Percentiles rank a stretch among this genome's conserved stretches.
Evolutionary conservation across 2,797 vertebrate species (phyloP).

Genomic region (Ctenosaura bakeri): DNA sequence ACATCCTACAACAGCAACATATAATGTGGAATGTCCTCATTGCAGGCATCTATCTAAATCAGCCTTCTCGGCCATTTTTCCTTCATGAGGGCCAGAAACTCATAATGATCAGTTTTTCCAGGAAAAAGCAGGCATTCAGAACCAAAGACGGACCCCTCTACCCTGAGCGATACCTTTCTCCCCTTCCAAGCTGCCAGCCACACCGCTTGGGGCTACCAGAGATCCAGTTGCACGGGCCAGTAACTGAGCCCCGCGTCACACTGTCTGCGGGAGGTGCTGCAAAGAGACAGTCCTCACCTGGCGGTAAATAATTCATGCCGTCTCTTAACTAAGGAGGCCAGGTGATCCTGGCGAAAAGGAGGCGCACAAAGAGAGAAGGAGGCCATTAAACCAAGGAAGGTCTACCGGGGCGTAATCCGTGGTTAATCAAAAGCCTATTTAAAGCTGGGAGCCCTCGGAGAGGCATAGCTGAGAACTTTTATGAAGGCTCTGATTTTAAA

Average conservation of each 20-base stretch:
- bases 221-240: conserved; percentile 71
- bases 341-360: conserved; percentile 40
- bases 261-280: conserved; percentile 7
- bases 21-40: no score
- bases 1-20: no score
- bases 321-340: conserved; percentile 47
- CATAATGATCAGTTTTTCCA: no score
- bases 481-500: background rate
- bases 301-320: conserved; percentile 75
- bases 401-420: background rate
- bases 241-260: conserved; percentile 64
- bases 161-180: background rate
- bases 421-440: background rate
- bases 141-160: no score
- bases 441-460: background rate
- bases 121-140: no score
- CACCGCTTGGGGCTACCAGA: background rate
- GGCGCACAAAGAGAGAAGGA: background rate
- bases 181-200: conserved; percentile 2
- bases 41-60: no score
- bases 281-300: conserved; percentile 38
- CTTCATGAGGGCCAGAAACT: no score
- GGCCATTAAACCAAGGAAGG: background rate
- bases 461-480: no score
- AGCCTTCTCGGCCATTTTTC: no score